These are phyloP conservation scores for Dastarcus helophoroides DNA, from an alignment of 2,888 invertebrate genomes.

Conservation along the genomic window DNA sequence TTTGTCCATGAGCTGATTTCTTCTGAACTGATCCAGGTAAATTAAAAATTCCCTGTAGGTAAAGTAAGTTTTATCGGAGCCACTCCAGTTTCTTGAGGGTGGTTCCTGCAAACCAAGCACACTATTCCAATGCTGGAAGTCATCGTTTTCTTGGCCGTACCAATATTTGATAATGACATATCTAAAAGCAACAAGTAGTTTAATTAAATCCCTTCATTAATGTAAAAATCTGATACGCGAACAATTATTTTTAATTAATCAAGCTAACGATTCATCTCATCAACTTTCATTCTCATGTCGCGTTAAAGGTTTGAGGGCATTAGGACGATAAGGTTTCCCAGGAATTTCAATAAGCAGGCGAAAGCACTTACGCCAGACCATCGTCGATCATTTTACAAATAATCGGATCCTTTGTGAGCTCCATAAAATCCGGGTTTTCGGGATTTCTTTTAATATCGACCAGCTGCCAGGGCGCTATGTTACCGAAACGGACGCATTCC, in stretches of 20 bases:
- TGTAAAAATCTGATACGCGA: too few relatives aligned
- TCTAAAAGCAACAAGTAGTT: too few relatives aligned
- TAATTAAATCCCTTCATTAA: too few relatives aligned
- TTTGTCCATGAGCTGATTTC: constrained; percentile 37
- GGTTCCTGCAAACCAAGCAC: constrained; percentile 57
- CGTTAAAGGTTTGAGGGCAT: too few relatives aligned
- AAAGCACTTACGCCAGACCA: constrained; percentile 64
- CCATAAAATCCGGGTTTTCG: constrained; percentile 59
- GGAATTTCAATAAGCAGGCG: background rate
- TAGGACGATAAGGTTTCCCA: too few relatives aligned
- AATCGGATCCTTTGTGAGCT: constrained; percentile 52
- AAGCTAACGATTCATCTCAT: too few relatives aligned
- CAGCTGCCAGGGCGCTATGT: constrained; percentile 70
- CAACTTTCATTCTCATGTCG: too few relatives aligned
- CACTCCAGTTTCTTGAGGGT: constrained; percentile 62
- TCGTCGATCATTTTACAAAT: constrained; percentile 71
- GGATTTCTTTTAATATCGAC: constrained; percentile 66
- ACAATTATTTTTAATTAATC: too few relatives aligned
- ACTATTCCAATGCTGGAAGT: constrained; percentile 61
- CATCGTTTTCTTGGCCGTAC: constrained; percentile 60
- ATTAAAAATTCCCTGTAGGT: constrained; percentile 58
- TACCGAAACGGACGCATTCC: constrained; percentile 63
- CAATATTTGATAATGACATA: constrained; percentile 69
- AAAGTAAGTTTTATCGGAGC: constrained; percentile 54
- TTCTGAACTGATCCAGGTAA: constrained; percentile 52